phyloP scores from a whole-genome alignment of 2,113 vertebrate species.

The Sprattus sprattus region DNA sequence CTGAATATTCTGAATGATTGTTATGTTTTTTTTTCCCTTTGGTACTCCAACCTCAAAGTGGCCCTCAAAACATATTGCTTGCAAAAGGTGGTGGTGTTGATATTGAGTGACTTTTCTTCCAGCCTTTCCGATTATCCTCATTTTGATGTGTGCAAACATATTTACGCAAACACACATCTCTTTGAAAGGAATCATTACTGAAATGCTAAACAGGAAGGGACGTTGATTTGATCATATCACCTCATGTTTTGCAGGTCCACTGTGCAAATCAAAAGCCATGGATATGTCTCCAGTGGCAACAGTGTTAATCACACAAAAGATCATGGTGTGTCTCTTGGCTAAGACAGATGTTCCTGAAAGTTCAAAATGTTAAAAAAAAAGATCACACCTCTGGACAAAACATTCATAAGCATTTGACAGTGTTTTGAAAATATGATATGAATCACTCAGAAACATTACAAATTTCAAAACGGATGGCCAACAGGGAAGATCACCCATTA shows the following conservation, averaged over 20 bases:
- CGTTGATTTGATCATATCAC: too few relatives aligned
- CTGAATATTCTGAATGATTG: background rate
- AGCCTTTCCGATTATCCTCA: background rate
- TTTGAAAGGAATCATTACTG: background rate
- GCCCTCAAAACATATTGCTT: background rate
- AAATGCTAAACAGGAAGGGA: too few relatives aligned
- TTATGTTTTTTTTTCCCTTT: background rate
- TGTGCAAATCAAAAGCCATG: too few relatives aligned
- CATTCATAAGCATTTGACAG: background rate
- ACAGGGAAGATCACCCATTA: background rate
- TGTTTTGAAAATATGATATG: background rate
- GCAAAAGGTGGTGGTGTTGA: background rate
- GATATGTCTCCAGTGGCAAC: too few relatives aligned
- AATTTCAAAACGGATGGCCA: background rate
- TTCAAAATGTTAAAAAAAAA: background rate
- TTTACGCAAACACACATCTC: background rate
- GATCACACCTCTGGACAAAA: background rate
- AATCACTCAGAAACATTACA: background rate
- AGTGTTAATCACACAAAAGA: background rate
- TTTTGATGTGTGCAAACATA: background rate
- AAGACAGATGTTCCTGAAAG: background rate
- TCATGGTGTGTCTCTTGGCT: background rate
- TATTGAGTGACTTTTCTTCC: background rate
- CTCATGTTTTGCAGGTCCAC: too few relatives aligned
- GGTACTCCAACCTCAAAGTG: background rate